Conservation (phyloP, 1,140 invertebrate species). For the Procambarus virginalis region DNA sequence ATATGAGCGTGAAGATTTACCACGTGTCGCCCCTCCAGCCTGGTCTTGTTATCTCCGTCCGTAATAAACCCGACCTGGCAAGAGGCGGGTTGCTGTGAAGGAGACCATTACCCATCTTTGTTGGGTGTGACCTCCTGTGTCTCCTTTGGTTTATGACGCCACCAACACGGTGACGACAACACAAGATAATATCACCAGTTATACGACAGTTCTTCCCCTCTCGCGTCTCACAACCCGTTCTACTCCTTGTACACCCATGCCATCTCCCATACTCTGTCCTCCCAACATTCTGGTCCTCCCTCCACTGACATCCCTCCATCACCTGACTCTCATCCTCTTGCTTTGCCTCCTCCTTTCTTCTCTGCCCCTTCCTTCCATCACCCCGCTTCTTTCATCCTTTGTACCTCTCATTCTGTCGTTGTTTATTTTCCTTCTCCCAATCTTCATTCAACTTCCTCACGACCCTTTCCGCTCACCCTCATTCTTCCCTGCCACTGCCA, state of each 20-base stretch:
- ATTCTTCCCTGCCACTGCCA: no score
- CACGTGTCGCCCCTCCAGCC: background rate
- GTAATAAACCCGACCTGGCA: background rate
- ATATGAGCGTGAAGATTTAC: background rate
- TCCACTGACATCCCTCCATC: no score
- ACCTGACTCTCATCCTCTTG: no score
- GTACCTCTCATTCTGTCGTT: background rate
- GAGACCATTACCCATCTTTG: background rate
- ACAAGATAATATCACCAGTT: background rate
- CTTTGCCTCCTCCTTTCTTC: background rate
- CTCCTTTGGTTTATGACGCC: background rate
- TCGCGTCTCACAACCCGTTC: background rate
- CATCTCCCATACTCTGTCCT: no score
- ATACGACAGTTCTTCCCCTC: background rate
- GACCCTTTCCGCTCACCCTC: no score
- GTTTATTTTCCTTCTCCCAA: background rate
- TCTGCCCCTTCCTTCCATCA: background rate
- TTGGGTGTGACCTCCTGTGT: background rate
- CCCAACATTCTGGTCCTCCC: no score
- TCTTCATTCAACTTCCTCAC: no score
- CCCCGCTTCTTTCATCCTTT: background rate
- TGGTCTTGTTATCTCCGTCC: background rate
- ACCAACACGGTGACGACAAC: background rate
- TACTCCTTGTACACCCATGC: no score
- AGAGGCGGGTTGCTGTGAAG: background rate